phyloP scores from a whole-genome alignment of 2,797 vertebrate species.

The Coluber constrictor region DNA sequence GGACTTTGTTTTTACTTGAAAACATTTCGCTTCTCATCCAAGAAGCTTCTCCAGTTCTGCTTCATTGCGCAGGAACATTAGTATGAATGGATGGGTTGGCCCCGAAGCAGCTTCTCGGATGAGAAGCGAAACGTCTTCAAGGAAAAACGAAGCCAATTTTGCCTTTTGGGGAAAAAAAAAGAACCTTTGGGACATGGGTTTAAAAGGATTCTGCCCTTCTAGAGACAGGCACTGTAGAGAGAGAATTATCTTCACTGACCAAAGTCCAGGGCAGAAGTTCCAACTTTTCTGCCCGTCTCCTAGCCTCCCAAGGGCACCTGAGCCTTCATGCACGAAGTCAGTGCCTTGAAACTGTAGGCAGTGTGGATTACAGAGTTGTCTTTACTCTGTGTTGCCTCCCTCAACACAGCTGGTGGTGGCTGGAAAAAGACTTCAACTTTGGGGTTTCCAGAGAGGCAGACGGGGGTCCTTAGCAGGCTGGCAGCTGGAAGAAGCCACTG shows the following conservation, averaged over 20 bases:
- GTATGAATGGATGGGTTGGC: background rate
- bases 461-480: too few species aligned
- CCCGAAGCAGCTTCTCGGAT: background rate
- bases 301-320: background rate
- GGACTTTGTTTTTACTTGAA: background rate
- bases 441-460: background rate
- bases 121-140: background rate
- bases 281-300: background rate
- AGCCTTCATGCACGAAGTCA: background rate
- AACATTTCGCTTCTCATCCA: background rate
- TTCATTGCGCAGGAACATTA: background rate
- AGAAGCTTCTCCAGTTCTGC: background rate
- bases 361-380: background rate
- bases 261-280: too few species aligned
- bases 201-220: background rate
- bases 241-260: background rate
- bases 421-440: background rate
- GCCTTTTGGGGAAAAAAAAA: too few species aligned
- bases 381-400: background rate
- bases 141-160: fast-evolving
- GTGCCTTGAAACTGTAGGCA: background rate
- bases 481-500: background rate
- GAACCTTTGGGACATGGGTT: background rate
- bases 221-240: background rate
- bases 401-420: background rate